Conservation (phyloP, 2,888 invertebrate genomes). For the Drosophila peninsularis region DNA sequence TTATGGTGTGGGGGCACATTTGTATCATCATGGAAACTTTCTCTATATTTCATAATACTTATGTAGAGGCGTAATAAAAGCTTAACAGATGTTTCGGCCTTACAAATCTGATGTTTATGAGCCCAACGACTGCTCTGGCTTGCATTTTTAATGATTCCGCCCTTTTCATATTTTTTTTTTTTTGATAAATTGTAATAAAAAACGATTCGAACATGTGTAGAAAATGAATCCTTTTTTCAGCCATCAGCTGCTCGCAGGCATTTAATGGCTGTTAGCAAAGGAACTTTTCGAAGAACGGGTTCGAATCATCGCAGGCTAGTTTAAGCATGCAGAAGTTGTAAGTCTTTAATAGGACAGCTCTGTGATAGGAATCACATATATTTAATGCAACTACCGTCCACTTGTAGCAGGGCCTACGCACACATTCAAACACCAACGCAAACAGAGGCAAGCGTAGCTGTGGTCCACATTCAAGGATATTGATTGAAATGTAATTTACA, state of each 20-base stretch:
- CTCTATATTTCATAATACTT: conserved; percentile 35
- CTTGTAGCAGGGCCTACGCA: neutral
- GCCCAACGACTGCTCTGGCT: conserved; percentile 41
- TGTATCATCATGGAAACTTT: conserved; percentile 43
- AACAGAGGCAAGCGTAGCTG: conserved; percentile 22
- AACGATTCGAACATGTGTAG: conserved; percentile 36
- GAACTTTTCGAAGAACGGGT: neutral
- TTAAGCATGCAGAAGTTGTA: neutral
- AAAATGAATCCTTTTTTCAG: conserved; percentile 21
- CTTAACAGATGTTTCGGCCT: conserved; percentile 61
- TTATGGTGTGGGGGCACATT: conserved; percentile 51
- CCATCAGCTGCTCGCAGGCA: conserved; percentile 30
- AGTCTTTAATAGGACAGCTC: neutral
- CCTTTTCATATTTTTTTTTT: neutral
- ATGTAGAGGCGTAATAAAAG: conserved; percentile 46
- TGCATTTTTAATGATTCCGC: conserved; percentile 67
- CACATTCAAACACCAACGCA: neutral
- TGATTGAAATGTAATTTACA: conserved; percentile 60
- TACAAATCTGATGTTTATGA: conserved; percentile 64
- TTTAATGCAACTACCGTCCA: neutral
- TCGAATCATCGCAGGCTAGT: neutral
- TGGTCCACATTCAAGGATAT: conserved; percentile 29
- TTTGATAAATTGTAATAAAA: conserved; percentile 69
- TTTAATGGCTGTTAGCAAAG: conserved; percentile 16
- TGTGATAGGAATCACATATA: neutral